phyloP scores from a whole-genome alignment of 2,797 vertebrate species.

The Halcyon leucocephala region DNA sequence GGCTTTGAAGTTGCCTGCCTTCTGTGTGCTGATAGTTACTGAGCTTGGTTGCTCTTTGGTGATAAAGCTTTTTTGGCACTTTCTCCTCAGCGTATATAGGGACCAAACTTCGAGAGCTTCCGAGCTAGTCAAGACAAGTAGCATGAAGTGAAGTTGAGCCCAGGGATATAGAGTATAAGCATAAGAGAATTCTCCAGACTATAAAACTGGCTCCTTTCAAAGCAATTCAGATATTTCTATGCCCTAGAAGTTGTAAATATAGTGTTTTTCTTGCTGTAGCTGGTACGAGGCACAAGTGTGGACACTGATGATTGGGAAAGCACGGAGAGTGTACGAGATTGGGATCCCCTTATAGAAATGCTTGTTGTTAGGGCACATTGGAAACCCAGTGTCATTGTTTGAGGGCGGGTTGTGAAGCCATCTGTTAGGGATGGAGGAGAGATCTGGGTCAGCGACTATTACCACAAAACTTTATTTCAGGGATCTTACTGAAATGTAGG shows the following conservation, averaged over 20 bases:
- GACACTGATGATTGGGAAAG: background rate
- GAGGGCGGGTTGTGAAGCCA: background rate
- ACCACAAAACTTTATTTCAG: background rate
- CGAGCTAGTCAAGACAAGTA: background rate
- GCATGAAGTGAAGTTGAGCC: background rate
- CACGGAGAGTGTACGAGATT: background rate
- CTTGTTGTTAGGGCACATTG: background rate
- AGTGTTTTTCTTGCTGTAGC: fast-evolving
- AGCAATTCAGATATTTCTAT: background rate
- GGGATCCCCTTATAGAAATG: fast-evolving
- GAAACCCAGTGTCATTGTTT: background rate
- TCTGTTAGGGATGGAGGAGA: background rate
- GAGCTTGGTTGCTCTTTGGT: background rate
- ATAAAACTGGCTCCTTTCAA: background rate
- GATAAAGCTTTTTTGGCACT: background rate
- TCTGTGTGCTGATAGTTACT: background rate
- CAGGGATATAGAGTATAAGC: too few species aligned
- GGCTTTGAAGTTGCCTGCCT: background rate
- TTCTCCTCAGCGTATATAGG: fast-evolving
- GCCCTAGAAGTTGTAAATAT: background rate
- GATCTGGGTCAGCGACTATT: background rate
- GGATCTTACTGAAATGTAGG: background rate
- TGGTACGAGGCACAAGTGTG: background rate
- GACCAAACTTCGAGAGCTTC: background rate
- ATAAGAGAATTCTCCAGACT: background rate